These are phyloP conservation scores for Papilio xuthus DNA, from an alignment of 1,140 invertebrate genomes.

Conservation along the genomic window DNA sequence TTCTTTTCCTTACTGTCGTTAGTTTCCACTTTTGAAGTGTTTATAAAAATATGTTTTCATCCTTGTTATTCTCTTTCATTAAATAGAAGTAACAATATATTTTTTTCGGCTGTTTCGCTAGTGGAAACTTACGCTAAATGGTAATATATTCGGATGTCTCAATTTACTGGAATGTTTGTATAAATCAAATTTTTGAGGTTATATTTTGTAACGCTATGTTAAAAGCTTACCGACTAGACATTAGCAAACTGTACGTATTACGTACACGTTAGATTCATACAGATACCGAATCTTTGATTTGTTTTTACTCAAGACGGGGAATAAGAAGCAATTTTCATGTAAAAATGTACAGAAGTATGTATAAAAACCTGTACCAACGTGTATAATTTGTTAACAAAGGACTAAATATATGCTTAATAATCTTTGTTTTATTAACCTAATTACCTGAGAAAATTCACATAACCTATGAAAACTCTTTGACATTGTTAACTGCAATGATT, in stretches of 20 bases:
- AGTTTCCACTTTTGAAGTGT: too few relatives aligned
- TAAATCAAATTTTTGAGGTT: neutral
- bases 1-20: too few relatives aligned
- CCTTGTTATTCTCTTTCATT: too few relatives aligned
- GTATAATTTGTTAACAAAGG: constrained; percentile 26
- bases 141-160: neutral
- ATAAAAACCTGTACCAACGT: constrained; percentile 27
- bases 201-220: neutral
- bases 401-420: neutral
- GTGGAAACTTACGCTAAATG: neutral
- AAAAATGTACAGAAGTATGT: constrained; percentile 27
- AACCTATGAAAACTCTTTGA: too few relatives aligned
- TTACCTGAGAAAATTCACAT: too few relatives aligned
- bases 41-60: too few relatives aligned
- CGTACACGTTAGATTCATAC: neutral
- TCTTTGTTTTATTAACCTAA: neutral
- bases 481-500: too few relatives aligned
- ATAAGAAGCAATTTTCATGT: neutral
- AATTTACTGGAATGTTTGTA: neutral
- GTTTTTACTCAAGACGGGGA: neutral
- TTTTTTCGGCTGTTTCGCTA: too few relatives aligned
- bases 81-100: too few relatives aligned
- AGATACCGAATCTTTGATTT: neutral
- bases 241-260: neutral
- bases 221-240: neutral